These are phyloP conservation scores for Agrypnia vestita DNA, from an alignment of 1,140 invertebrate genomes.

Conservation along the genomic window DNA sequence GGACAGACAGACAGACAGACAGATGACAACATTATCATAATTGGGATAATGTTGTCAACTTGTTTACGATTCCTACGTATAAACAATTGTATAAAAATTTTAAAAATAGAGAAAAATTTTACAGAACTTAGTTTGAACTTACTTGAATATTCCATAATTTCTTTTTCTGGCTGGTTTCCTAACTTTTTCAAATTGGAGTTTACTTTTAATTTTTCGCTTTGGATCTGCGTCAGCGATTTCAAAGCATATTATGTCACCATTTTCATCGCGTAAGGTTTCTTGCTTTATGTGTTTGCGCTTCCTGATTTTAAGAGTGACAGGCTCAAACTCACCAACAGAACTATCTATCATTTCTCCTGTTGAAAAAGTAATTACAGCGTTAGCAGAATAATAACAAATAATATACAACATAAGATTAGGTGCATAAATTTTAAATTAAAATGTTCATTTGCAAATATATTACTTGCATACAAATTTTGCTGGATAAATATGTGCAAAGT, in stretches of 20 bases:
- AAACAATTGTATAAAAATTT: not conserved
- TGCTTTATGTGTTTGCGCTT: slow-evolving; percentile 27
- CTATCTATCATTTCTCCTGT: slow-evolving; percentile 25
- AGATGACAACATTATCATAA: too few relatives aligned
- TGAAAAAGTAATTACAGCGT: not conserved
- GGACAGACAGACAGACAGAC: too few relatives aligned
- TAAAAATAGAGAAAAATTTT: not conserved
- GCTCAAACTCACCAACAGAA: not conserved
- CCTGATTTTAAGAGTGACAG: not conserved
- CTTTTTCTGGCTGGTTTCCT: not conserved
- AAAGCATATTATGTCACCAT: slow-evolving; percentile 15
- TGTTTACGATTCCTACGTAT: too few relatives aligned
- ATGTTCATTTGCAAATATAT: not conserved
- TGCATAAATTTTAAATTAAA: not conserved
- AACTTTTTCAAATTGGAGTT: slow-evolving; percentile 4
- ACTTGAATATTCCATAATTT: slow-evolving; percentile 32
- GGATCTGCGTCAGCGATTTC: not conserved
- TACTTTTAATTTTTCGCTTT: slow-evolving; percentile 12
- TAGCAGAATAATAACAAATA: not conserved
- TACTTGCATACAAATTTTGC: not conserved
- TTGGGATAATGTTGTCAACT: not conserved
- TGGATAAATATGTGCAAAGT: too few relatives aligned
- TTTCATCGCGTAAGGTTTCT: slow-evolving; percentile 19
- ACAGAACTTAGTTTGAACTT: not conserved
- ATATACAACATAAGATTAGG: not conserved